These are phyloP conservation scores for Athene cunicularia DNA, from an alignment of 2,113 vertebrate genomes.

Conservation along the genomic window DNA sequence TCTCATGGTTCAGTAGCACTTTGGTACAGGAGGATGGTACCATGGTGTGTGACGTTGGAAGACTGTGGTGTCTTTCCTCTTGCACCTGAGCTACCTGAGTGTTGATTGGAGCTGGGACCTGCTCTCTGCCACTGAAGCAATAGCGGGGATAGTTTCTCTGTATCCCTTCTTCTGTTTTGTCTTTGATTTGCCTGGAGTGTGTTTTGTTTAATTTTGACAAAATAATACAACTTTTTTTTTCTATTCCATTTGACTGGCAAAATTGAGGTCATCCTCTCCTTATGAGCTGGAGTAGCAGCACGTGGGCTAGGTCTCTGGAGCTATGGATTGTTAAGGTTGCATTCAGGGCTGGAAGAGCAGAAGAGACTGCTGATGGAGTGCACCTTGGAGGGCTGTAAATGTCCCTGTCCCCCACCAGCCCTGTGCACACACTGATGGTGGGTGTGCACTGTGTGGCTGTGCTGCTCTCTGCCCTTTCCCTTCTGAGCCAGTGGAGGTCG, in stretches of 20 bases:
- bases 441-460: background rate
- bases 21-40: background rate
- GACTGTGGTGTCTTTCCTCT: background rate
- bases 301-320: background rate
- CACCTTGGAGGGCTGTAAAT: background rate
- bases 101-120: background rate
- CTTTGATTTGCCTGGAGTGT: background rate
- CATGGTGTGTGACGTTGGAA: rapidly evolving
- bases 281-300: background rate
- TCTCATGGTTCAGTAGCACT: background rate
- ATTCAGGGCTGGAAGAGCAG: background rate
- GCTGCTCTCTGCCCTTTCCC: background rate
- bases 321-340: background rate
- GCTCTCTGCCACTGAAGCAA: background rate
- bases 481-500: background rate
- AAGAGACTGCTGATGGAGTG: background rate
- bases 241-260: background rate
- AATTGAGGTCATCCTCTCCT: background rate
- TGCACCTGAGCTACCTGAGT: background rate
- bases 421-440: background rate
- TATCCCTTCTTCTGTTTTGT: background rate
- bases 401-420: background rate
- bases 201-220: background rate
- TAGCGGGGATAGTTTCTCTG: background rate
- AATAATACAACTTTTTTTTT: background rate